A percentile compares a stretch with the other conserved stretches of the same genome.
phyloP scores from a whole-genome alignment of 1,140 invertebrate species.

The Platyscapa corneri region DNA sequence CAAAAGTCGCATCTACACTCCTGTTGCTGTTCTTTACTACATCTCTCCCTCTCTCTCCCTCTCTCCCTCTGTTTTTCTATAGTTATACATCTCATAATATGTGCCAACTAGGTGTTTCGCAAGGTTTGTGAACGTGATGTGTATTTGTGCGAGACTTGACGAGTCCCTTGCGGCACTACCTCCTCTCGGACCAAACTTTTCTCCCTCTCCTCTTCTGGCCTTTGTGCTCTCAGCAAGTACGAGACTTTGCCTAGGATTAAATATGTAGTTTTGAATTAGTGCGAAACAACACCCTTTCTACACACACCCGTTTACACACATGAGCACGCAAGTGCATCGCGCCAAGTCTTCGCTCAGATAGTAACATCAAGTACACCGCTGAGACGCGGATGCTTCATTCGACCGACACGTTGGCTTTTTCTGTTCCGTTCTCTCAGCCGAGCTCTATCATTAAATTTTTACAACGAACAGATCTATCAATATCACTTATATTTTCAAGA shows the following conservation, averaged over 20 bases:
- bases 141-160: constrained; percentile 15
- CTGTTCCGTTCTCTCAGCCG: no score
- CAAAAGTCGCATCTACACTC: constrained; percentile 3
- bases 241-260: constrained; percentile 70
- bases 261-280: constrained; percentile 73
- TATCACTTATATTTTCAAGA: no score
- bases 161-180: constrained; percentile 41
- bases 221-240: constrained; percentile 45
- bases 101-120: not conserved
- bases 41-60: not conserved
- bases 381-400: no score
- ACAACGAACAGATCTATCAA: no score
- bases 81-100: constrained; percentile 32
- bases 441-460: no score
- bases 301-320: not conserved
- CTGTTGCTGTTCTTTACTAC: not conserved
- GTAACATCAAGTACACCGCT: no score
- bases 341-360: not conserved
- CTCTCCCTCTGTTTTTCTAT: not conserved
- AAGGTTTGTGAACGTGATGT: not conserved
- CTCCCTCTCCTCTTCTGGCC: constrained; percentile 24
- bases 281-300: constrained; percentile 57
- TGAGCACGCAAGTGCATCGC: not conserved
- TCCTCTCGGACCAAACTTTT: constrained; percentile 28
- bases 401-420: no score